Conservation (phyloP, 2,113 vertebrate species). For the Procavia capensis region DNA sequence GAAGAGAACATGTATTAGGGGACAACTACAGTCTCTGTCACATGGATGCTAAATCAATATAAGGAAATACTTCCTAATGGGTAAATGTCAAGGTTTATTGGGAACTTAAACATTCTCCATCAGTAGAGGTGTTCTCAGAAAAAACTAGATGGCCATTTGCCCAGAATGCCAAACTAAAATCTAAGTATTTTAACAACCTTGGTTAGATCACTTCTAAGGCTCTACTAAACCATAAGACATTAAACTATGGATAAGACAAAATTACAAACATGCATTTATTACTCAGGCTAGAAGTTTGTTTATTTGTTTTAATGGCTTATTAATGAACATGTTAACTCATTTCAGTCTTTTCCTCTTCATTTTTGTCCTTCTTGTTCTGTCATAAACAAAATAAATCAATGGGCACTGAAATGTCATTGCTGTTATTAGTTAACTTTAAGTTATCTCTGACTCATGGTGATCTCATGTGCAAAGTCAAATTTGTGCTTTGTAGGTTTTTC, state of each 20-base stretch:
- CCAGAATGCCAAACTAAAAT: background rate
- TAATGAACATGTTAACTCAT: background rate
- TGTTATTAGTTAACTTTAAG: too few relatives aligned
- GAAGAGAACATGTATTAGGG: background rate
- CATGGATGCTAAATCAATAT: background rate
- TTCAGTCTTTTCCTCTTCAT: background rate
- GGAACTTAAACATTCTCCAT: background rate
- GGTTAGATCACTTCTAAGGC: background rate
- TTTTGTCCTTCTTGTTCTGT: background rate
- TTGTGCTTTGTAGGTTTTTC: too few relatives aligned
- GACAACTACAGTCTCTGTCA: background rate
- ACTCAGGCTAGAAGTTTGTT: background rate
- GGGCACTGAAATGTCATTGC: background rate
- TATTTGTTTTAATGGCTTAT: background rate
- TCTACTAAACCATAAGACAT: background rate
- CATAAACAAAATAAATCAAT: slow-evolving; percentile 1
- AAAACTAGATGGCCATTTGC: background rate
- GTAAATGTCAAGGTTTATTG: background rate
- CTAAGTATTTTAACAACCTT: background rate
- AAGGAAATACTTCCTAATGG: background rate
- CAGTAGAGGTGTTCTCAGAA: background rate
- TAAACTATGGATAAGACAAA: background rate
- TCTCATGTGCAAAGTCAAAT: too few relatives aligned
- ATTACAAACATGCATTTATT: background rate
- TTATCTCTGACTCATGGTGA: too few relatives aligned